Evolutionary conservation across 2,113 vertebrate species (phyloP).

Genomic region (Bombycilla garrulus): DNA sequence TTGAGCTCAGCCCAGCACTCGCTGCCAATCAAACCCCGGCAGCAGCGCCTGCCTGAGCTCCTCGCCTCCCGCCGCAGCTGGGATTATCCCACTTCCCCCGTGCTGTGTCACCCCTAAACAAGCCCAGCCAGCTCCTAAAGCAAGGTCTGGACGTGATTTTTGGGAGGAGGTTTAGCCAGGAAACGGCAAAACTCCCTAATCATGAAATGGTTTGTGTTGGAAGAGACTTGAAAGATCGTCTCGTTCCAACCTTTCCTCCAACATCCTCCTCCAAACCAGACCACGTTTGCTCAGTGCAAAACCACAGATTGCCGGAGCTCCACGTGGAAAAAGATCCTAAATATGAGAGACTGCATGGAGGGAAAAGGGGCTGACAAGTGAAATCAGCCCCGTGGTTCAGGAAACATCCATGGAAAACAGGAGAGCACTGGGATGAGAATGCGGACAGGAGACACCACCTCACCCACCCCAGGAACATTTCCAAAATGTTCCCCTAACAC

Average conservation of each 20-base stretch:
- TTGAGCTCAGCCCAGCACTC: constrained; percentile 48
- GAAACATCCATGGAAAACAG: accelerated
- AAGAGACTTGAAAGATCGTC: not conserved
- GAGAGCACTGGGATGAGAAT: not conserved
- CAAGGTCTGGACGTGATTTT: not conserved
- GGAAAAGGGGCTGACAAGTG: not conserved
- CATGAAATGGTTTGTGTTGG: not conserved
- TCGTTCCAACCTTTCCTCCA: not conserved
- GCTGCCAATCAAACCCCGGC: constrained; percentile 57
- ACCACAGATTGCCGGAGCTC: not conserved
- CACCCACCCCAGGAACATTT: accelerated
- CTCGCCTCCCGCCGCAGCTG: not conserved
- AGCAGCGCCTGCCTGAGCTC: not conserved
- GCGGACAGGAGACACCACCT: too few species aligned
- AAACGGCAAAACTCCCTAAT: not conserved
- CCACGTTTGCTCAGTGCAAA: not conserved
- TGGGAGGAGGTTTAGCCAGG: not conserved
- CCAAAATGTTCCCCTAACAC: accelerated
- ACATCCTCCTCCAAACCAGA: not conserved
- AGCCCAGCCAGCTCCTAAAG: not conserved
- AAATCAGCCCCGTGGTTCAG: not conserved
- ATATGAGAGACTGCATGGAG: accelerated
- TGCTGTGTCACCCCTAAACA: too few species aligned
- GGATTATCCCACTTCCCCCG: not conserved
- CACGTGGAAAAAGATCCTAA: not conserved